Evolutionary conservation across 2,113 vertebrate genomes (phyloP).

Genomic region (Microtus oregoni): DNA sequence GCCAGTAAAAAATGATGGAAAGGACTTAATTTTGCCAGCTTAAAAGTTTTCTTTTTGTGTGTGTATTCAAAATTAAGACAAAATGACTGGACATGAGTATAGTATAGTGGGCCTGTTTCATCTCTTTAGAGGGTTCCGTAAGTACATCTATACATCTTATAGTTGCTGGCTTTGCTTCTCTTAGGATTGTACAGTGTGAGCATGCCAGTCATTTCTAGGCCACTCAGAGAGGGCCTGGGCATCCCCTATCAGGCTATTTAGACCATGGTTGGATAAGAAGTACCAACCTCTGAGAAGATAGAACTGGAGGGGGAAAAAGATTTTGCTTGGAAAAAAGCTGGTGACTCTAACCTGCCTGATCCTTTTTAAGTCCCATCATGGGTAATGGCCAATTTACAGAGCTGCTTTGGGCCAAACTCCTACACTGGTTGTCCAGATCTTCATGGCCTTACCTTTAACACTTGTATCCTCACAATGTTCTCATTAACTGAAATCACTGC

Average conservation of each 20-base stretch:
- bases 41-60: background rate
- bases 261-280: background rate
- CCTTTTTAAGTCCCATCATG: background rate
- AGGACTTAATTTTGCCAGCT: constrained; percentile 31
- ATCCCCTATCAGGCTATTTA: background rate
- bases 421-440: background rate
- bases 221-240: background rate
- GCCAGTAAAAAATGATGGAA: constrained; percentile 55
- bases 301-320: background rate
- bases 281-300: background rate
- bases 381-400: background rate
- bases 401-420: background rate
- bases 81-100: background rate
- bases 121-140: constrained; percentile 56
- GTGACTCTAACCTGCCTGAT: background rate
- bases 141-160: background rate
- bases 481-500: background rate
- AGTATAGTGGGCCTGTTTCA: background rate
- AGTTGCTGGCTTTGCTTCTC: background rate
- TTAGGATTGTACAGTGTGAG: background rate
- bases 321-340: background rate
- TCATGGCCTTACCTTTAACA: constrained; percentile 15
- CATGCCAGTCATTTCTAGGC: background rate
- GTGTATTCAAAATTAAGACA: constrained; percentile 55
- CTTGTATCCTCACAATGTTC: background rate